These are phyloP conservation scores for Escarpia spicata DNA, from an alignment of 2,888 invertebrate species.

Conservation along the genomic window DNA sequence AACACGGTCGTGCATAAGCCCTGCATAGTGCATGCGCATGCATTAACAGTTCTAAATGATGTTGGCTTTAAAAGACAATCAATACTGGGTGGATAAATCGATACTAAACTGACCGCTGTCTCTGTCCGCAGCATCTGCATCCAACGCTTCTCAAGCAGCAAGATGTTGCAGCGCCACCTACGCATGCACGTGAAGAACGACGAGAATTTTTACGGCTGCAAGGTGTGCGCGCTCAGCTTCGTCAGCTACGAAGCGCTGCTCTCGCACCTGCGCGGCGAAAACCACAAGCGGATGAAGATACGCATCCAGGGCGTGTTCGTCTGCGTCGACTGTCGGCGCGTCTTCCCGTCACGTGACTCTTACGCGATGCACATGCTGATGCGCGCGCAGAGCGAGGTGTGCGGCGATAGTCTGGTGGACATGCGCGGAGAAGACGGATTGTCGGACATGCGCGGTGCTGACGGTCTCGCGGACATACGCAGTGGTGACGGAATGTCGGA, in stretches of 20 bases:
- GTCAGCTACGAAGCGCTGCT: conserved; percentile 38
- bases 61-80: not conserved
- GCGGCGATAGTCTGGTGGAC: conserved; percentile 25
- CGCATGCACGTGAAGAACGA: conserved; percentile 35
- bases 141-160: conserved; percentile 44
- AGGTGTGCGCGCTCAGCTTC: conserved; percentile 43
- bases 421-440: not conserved
- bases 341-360: conserved; percentile 61
- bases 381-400: conserved; percentile 59
- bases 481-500: not conserved
- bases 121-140: conserved; percentile 43
- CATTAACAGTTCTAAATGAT: not conserved
- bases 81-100: not conserved
- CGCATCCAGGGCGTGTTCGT: conserved; percentile 52
- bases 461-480: not conserved
- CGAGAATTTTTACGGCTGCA: conserved; percentile 38
- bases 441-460: not conserved
- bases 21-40: too few relatives aligned
- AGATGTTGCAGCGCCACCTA: conserved; percentile 40
- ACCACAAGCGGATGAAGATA: conserved; percentile 46
- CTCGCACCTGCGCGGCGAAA: conserved; percentile 41
- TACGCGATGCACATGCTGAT: conserved; percentile 66
- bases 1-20: too few relatives aligned
- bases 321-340: conserved; percentile 61
- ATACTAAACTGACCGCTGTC: conserved; percentile 25